These are phyloP conservation scores for Istiophorus platypterus DNA, from an alignment of 2,113 vertebrate genomes.

Conservation along the genomic window DNA sequence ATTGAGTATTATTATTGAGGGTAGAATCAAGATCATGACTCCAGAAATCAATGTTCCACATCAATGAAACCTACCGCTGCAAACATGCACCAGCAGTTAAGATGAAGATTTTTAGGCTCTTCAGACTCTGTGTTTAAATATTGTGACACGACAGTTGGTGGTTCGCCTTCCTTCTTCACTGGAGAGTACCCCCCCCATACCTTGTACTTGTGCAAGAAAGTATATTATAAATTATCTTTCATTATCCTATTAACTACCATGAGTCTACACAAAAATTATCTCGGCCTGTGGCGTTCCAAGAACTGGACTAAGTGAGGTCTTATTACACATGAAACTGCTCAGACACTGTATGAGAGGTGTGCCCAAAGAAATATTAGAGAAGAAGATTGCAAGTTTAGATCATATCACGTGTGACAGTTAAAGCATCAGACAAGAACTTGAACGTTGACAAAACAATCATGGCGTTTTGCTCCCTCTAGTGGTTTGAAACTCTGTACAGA, in stretches of 20 bases:
- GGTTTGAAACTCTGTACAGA: background rate
- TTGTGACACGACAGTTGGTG: constrained; percentile 1
- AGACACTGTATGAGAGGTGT: background rate
- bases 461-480: constrained; percentile 47
- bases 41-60: constrained; percentile 27
- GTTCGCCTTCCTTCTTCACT: background rate
- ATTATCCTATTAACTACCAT: constrained; percentile 34
- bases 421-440: constrained; percentile 1
- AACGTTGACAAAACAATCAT: background rate
- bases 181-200: background rate
- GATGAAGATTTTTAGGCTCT: constrained; percentile 2
- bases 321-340: constrained; percentile 18
- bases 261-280: constrained; percentile 39
- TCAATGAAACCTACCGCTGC: constrained; percentile 3
- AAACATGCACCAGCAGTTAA: constrained; percentile 21
- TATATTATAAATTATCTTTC: constrained; percentile 35
- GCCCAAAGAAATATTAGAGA: background rate
- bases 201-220: constrained; percentile 25
- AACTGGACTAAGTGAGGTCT: constrained; percentile 41
- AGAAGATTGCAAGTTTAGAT: background rate
- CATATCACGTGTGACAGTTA: constrained; percentile 1
- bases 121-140: constrained; percentile 11
- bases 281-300: constrained; percentile 38
- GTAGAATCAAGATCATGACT: background rate
- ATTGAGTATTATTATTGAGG: constrained; percentile 6